Evolutionary conservation across 2,888 invertebrate genomes (phyloP).

Genomic region (Celastrina argiolus): DNA sequence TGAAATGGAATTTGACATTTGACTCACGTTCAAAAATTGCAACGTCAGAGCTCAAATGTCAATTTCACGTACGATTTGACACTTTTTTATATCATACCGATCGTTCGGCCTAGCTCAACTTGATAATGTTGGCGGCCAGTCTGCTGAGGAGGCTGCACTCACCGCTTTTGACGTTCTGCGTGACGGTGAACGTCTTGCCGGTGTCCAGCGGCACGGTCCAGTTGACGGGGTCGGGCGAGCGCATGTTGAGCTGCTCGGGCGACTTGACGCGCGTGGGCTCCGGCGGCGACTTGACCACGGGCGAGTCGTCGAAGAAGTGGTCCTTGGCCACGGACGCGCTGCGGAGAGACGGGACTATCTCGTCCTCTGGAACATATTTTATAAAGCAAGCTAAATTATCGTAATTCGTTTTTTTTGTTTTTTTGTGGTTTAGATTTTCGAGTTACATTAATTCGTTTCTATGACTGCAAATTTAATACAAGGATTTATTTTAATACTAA

Average conservation of each 20-base stretch:
- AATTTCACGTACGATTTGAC: too few relatives aligned
- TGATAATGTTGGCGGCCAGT: slow-evolving; percentile 53
- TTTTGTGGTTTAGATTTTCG: too few relatives aligned
- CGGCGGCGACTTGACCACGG: slow-evolving; percentile 92
- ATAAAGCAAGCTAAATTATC: background rate
- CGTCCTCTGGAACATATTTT: slow-evolving; percentile 55
- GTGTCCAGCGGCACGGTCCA: slow-evolving; percentile 97
- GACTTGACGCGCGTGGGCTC: slow-evolving; percentile 96
- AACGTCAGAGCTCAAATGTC: too few relatives aligned
- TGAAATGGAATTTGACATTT: background rate
- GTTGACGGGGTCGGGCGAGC: slow-evolving; percentile 95
- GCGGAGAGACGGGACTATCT: slow-evolving; percentile 62
- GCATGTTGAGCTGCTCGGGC: slow-evolving; percentile 94
- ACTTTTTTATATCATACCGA: too few relatives aligned
- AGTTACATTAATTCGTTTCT: too few relatives aligned
- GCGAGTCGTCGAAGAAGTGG: slow-evolving; percentile 74
- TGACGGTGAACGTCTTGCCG: slow-evolving; percentile 94
- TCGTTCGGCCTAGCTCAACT: slow-evolving; percentile 38
- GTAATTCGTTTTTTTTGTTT: too few relatives aligned
- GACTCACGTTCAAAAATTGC: slow-evolving; percentile 6
- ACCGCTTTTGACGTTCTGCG: slow-evolving; percentile 89
- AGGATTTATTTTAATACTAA: too few relatives aligned
- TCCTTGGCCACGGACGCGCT: slow-evolving; percentile 74
- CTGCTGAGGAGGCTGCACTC: slow-evolving; percentile 59
- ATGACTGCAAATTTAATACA: too few relatives aligned